Percentiles rank a stretch among this genome's conserved stretches.
These are phyloP conservation scores for Conchocele bisecta DNA, from an alignment of 2,888 invertebrate genomes.

Conservation along the genomic window DNA sequence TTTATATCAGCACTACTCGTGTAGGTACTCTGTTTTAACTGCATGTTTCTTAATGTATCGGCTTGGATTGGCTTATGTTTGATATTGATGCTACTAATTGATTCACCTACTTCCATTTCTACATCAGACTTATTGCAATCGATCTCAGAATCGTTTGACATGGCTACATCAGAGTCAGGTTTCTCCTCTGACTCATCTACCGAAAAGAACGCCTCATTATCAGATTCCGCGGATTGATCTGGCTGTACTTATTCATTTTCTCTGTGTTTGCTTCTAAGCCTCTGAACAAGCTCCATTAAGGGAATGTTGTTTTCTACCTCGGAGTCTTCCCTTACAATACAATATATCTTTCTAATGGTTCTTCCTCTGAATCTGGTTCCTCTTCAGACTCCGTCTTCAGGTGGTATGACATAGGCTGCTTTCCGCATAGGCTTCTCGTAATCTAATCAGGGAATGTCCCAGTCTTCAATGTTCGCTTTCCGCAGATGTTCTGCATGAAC, in stretches of 20 bases:
- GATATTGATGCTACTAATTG: no score
- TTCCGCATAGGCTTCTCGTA: background rate
- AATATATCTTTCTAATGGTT: conserved; percentile 8
- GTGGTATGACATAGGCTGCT: conserved; percentile 14
- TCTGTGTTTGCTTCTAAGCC: conserved; percentile 4
- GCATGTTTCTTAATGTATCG: background rate
- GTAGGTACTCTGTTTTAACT: background rate
- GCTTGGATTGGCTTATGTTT: no score
- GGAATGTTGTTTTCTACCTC: conserved; percentile 39
- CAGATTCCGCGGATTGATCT: background rate
- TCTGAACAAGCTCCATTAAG: conserved; percentile 21
- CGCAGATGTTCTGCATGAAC: conserved; percentile 30
- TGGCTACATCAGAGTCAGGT: conserved; percentile 1
- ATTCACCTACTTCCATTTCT: conserved; percentile 8
- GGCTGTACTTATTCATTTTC: background rate
- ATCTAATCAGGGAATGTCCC: conserved; percentile 5
- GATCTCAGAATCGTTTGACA: background rate
- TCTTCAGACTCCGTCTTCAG: conserved; percentile 9
- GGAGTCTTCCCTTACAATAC: conserved; percentile 20
- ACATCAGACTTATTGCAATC: background rate
- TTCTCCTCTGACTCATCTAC: no score
- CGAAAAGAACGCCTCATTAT: background rate
- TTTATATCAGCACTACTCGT: background rate
- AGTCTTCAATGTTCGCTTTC: conserved; percentile 28
- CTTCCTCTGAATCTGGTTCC: background rate